phyloP scores from a whole-genome alignment of 2,113 vertebrate species.

The Coryphaenoides rupestris region DNA sequence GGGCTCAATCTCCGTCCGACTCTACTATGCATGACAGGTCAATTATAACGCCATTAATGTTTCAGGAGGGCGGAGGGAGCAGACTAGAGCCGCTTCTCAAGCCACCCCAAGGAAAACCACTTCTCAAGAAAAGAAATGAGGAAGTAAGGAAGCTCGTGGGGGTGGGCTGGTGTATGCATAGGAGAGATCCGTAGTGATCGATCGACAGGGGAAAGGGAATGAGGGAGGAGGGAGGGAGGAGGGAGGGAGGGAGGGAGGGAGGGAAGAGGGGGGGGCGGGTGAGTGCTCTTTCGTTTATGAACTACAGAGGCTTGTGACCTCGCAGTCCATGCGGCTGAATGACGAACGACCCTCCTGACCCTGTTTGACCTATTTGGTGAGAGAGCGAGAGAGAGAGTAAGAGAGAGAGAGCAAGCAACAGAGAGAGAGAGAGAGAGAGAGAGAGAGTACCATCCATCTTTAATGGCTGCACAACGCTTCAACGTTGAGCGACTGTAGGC shows the following conservation, averaged over 20 bases:
- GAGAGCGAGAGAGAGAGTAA: too few species aligned
- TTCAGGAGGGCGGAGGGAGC: conserved; percentile 34
- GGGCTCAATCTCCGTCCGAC: conserved; percentile 37
- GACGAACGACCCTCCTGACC: conserved; percentile 43
- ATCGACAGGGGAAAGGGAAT: conserved; percentile 22
- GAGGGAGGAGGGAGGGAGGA: too few species aligned
- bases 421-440: too few species aligned
- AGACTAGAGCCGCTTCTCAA: too few species aligned
- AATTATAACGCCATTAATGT: conserved; percentile 60
- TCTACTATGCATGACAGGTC: conserved; percentile 50
- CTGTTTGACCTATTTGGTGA: too few species aligned
- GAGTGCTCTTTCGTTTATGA: too few species aligned
- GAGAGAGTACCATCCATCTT: too few species aligned
- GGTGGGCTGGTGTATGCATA: conserved; percentile 8
- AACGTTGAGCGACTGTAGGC: too few species aligned
- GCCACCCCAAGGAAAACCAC: background rate
- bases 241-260: too few species aligned
- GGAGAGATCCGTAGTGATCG: conserved; percentile 21
- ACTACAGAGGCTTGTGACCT: conserved; percentile 43
- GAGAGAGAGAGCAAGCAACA: too few species aligned
- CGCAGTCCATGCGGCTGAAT: conserved; percentile 44
- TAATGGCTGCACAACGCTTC: too few species aligned
- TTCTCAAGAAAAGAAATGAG: conserved; percentile 7
- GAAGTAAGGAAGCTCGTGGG: conserved; percentile 7
- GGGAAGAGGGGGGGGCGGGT: too few species aligned